Evolutionary conservation across 2,888 invertebrate species (phyloP).

Genomic region (Tenodera sinensis): DNA sequence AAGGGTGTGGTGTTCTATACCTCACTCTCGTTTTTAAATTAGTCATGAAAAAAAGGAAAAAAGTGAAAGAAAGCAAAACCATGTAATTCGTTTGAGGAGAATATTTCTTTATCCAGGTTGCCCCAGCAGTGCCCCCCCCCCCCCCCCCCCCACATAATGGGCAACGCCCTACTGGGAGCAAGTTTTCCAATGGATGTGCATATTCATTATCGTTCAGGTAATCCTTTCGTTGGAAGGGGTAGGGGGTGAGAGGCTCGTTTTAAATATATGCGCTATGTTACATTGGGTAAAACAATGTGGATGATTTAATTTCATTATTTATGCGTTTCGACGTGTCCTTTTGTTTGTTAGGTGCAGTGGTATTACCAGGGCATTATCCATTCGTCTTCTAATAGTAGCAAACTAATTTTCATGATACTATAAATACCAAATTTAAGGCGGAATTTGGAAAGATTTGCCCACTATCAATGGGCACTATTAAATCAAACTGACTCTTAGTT

Average conservation of each 20-base stretch:
- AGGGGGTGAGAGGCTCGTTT: not conserved
- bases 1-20: slow-evolving; percentile 1
- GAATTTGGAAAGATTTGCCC: not conserved
- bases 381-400: not conserved
- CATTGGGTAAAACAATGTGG: not conserved
- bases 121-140: not conserved
- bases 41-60: not conserved
- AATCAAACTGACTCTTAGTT: too few species aligned
- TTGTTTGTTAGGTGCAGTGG: not conserved
- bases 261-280: not conserved
- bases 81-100: not conserved
- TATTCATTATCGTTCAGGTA: not conserved
- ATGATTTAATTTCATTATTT: not conserved
- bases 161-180: not conserved
- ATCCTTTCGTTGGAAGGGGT: not conserved
- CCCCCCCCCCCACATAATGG: not conserved
- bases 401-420: not conserved
- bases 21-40: not conserved
- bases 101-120: not conserved
- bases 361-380: not conserved
- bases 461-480: too few species aligned
- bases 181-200: not conserved
- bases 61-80: not conserved
- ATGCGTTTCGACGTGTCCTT: not conserved
- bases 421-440: not conserved